Percentiles rank a stretch among this genome's conserved stretches.
Evolutionary conservation across 2,797 vertebrate species (phyloP).

Genomic region (Helarctos malayanus): DNA sequence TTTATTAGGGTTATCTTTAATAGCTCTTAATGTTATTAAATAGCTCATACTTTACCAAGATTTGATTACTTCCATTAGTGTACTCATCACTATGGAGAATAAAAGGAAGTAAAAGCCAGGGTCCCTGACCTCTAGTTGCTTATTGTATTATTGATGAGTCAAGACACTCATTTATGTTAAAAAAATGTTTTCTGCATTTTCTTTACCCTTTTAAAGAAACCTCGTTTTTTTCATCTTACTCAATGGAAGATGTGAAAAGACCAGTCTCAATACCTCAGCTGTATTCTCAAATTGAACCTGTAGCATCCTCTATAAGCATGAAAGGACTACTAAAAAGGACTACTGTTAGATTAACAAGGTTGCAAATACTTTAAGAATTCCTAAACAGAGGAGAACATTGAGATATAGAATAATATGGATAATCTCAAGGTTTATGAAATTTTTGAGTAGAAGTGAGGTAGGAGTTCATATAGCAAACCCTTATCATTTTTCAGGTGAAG

Average conservation of each 20-base stretch:
- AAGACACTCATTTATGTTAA: not conserved
- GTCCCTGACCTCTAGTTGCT: slow-evolving; percentile 16
- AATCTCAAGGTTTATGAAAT: not conserved
- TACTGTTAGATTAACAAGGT: not conserved
- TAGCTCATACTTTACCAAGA: not conserved
- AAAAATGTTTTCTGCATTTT: not conserved
- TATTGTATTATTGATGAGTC: slow-evolving; percentile 13
- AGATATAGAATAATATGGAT: not conserved
- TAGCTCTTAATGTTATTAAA: slow-evolving; percentile 53
- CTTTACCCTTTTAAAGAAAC: not conserved
- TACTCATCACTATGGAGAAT: slow-evolving; percentile 2
- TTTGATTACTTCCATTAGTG: slow-evolving; percentile 56
- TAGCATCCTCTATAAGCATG: not conserved
- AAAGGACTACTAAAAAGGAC: not conserved
- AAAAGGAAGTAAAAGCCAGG: slow-evolving; percentile 37
- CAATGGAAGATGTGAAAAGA: not conserved
- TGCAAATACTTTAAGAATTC: slow-evolving; percentile 11
- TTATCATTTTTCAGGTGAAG: not conserved
- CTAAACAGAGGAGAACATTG: not conserved
- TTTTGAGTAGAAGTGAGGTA: not conserved
- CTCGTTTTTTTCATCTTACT: slow-evolving; percentile 27
- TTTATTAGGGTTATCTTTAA: slow-evolving; percentile 29
- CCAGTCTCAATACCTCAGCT: not conserved
- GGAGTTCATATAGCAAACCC: not conserved
- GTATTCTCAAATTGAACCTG: not conserved